A percentile compares a stretch with the other conserved stretches of the same genome.
phyloP scores from a whole-genome alignment of 1,140 invertebrate species.

The Sweltsa coloradensis region DNA sequence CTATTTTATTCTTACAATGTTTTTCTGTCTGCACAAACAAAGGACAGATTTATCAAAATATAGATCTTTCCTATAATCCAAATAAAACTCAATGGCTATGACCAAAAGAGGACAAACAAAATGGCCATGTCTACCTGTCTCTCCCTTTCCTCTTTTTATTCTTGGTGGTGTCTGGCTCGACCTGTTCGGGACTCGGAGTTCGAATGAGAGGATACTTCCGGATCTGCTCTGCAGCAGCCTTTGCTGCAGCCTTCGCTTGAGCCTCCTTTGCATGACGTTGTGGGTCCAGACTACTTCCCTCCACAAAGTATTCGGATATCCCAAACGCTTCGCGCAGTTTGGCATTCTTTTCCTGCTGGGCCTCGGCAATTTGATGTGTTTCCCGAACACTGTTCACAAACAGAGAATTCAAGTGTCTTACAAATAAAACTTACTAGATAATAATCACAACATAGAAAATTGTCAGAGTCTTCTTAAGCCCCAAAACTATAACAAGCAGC shows the following conservation, averaged over 20 bases:
- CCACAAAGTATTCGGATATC: conserved; percentile 85
- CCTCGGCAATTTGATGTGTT: conserved; percentile 90
- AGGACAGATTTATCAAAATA: no score
- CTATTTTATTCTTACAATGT: no score
- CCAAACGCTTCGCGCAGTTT: conserved; percentile 86
- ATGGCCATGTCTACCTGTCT: no score
- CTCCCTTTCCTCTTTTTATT: conserved; percentile 12
- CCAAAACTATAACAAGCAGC: no score
- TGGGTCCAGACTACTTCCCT: conserved; percentile 85
- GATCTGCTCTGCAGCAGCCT: conserved; percentile 33
- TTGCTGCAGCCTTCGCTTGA: conserved; percentile 41
- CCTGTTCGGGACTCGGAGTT: conserved; percentile 40
- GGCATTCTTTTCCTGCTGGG: conserved; percentile 93
- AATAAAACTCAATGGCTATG: no score
- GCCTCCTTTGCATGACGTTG: conserved; percentile 69
- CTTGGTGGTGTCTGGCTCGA: conserved; percentile 15
- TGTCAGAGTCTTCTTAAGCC: no score
- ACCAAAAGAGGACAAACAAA: no score
- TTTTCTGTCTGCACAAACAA: no score
- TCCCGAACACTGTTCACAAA: conserved; percentile 87
- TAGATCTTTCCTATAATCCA: no score
- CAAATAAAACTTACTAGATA: no score
- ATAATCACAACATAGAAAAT: no score
- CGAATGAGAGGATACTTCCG: conserved; percentile 47
- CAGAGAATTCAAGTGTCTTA: no score